Conservation (phyloP, 2,888 invertebrate genomes). For the Pocota personata region DNA sequence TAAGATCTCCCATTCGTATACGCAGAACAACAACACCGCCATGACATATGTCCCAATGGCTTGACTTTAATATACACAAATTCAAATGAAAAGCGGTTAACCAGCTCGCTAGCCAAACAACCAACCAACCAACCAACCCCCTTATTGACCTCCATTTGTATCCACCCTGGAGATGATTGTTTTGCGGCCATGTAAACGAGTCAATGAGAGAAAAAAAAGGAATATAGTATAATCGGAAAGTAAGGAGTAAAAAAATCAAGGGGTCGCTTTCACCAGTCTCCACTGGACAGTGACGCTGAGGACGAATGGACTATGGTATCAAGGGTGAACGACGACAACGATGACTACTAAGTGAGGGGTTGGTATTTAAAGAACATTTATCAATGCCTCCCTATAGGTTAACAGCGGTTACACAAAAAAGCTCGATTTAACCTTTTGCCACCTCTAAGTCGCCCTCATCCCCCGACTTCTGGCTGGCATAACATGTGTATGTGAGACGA, state of each 20-base stretch:
- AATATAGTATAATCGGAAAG: slow-evolving; percentile 55
- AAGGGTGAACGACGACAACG: slow-evolving; percentile 58
- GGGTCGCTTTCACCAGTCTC: slow-evolving; percentile 69
- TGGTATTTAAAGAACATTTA: slow-evolving; percentile 74
- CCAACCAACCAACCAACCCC: slow-evolving; percentile 57
- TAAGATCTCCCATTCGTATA: slow-evolving; percentile 64
- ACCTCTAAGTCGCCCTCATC: slow-evolving; percentile 60
- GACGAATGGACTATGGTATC: slow-evolving; percentile 66
- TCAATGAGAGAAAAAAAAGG: slow-evolving; percentile 56
- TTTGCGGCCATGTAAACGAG: slow-evolving; percentile 73
- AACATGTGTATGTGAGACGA: slow-evolving; percentile 27
- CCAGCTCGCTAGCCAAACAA: slow-evolving; percentile 61
- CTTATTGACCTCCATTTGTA: slow-evolving; percentile 73
- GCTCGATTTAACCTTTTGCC: slow-evolving; percentile 74
- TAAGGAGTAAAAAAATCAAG: slow-evolving; percentile 63
- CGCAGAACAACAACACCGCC: slow-evolving; percentile 34
- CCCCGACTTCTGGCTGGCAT: neutral
- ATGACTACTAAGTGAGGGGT: slow-evolving; percentile 52
- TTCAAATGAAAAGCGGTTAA: slow-evolving; percentile 74
- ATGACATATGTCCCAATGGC: slow-evolving; percentile 72
- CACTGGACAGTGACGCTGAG: slow-evolving; percentile 66
- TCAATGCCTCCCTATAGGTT: slow-evolving; percentile 74
- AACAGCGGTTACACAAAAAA: slow-evolving; percentile 69
- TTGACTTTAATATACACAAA: slow-evolving; percentile 66
- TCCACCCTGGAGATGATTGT: slow-evolving; percentile 73